phyloP scores from a whole-genome alignment of 2,888 invertebrate genomes.

The Agonopterix subpropinquella region DNA sequence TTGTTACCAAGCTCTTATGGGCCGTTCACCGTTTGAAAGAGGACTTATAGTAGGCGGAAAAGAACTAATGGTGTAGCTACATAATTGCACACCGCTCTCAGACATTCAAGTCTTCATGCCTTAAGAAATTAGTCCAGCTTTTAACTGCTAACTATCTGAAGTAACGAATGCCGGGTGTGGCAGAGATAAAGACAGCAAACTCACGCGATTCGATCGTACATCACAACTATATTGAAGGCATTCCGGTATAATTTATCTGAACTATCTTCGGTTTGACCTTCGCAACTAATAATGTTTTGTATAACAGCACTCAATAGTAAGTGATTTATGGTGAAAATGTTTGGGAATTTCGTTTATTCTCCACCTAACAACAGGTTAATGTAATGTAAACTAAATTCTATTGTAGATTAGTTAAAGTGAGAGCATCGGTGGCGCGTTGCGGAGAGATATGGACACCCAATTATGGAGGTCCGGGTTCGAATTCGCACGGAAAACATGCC shows the following conservation, averaged over 20 bases:
- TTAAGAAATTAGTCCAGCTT: slow-evolving; percentile 5
- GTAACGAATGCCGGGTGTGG: slow-evolving; percentile 39
- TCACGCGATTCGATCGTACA: slow-evolving; percentile 48
- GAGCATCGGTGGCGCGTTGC: too few species aligned
- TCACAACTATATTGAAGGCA: slow-evolving; percentile 30
- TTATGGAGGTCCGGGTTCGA: too few species aligned
- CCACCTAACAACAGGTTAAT: slow-evolving; percentile 14
- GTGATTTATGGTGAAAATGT: slow-evolving; percentile 14
- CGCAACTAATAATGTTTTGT: neutral
- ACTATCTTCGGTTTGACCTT: neutral
- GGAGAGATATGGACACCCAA: too few species aligned
- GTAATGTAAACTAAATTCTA: slow-evolving; percentile 15
- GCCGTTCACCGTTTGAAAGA: too few species aligned
- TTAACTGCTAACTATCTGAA: slow-evolving; percentile 8
- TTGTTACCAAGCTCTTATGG: too few species aligned
- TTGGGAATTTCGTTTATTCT: slow-evolving; percentile 1
- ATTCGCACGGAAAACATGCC: too few species aligned
- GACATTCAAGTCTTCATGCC: neutral
- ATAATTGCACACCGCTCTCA: neutral
- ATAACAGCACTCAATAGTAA: slow-evolving; percentile 13
- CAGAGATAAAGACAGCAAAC: slow-evolving; percentile 28
- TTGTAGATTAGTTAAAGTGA: slow-evolving; percentile 1
- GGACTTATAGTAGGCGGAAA: too few species aligned
- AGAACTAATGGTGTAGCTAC: neutral
- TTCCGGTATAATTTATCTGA: slow-evolving; percentile 17